phyloP scores from a whole-genome alignment of 2,797 vertebrate species.

The Coendou prehensilis region DNA sequence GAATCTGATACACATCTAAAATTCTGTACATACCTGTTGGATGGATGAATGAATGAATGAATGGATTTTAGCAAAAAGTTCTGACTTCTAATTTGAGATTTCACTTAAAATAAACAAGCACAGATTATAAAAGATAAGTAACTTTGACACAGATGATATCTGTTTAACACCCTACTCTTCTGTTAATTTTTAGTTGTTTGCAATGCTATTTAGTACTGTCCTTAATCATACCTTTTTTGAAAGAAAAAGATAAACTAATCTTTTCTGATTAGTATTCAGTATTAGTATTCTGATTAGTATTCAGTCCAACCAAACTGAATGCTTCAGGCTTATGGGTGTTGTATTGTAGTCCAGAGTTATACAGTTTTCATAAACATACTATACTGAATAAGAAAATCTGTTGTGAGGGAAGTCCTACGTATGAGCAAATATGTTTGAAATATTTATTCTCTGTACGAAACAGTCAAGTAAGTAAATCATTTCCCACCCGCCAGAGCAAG shows the following conservation, averaged over 20 bases:
- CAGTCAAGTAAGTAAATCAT: background rate
- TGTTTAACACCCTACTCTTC: background rate
- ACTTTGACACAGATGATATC: background rate
- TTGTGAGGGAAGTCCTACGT: background rate
- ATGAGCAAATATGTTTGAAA: conserved; percentile 7
- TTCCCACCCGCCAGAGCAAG: conserved; percentile 17
- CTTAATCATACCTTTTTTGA: background rate
- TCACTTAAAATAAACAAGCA: conserved; percentile 23
- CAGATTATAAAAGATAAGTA: conserved; percentile 45
- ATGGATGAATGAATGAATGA: background rate
- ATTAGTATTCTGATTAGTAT: too few species aligned
- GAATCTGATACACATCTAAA: conserved; percentile 42
- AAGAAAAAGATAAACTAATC: background rate
- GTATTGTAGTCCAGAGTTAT: background rate
- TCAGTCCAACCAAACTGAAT: background rate
- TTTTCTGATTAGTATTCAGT: conserved; percentile 38
- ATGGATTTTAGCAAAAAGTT: conserved; percentile 35
- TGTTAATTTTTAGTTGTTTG: conserved; percentile 43
- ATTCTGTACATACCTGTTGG: background rate
- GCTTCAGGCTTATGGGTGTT: background rate
- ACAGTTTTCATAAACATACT: conserved; percentile 14
- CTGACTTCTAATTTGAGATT: conserved; percentile 35
- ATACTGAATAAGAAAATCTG: background rate
- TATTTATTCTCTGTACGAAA: conserved; percentile 48
- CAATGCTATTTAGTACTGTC: background rate